Evolutionary conservation across 1,140 invertebrate species (phyloP).

Genomic region (Charaxes varanes): DNA sequence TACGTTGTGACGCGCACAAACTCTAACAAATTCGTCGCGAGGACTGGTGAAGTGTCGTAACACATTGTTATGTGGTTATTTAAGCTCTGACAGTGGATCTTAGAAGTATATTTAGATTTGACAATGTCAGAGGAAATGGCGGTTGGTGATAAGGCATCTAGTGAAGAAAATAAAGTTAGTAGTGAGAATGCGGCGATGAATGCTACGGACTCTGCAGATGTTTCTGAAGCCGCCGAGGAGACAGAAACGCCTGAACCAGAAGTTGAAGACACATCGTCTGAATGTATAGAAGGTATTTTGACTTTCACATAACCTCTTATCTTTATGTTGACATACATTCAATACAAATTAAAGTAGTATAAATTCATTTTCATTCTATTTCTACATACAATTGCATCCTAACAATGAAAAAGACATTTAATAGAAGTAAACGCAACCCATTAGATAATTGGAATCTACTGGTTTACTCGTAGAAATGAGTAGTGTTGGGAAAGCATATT

Average conservation of each 20-base stretch:
- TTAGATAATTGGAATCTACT: no score
- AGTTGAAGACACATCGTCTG: constrained; percentile 5
- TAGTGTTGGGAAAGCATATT: no score
- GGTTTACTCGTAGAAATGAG: no score
- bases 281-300: constrained; percentile 16
- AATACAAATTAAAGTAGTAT: not conserved
- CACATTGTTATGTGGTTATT: constrained; percentile 60
- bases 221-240: constrained; percentile 9
- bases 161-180: constrained; percentile 38
- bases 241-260: not conserved
- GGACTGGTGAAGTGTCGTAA: constrained; percentile 46
- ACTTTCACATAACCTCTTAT: constrained; percentile 29
- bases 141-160: constrained; percentile 57
- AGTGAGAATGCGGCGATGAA: constrained; percentile 11
- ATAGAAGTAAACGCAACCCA: no score
- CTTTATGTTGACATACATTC: constrained; percentile 19
- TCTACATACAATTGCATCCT: no score
- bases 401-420: no score
- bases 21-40: constrained; percentile 45
- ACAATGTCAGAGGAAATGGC: constrained; percentile 72
- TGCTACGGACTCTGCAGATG: constrained; percentile 7
- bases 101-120: constrained; percentile 56
- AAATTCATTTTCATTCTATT: not conserved
- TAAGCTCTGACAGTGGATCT: constrained; percentile 51
- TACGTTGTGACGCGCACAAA: constrained; percentile 63